These are phyloP conservation scores for Alexandromys fortis DNA, from an alignment of 2,113 vertebrate species.

Conservation along the genomic window DNA sequence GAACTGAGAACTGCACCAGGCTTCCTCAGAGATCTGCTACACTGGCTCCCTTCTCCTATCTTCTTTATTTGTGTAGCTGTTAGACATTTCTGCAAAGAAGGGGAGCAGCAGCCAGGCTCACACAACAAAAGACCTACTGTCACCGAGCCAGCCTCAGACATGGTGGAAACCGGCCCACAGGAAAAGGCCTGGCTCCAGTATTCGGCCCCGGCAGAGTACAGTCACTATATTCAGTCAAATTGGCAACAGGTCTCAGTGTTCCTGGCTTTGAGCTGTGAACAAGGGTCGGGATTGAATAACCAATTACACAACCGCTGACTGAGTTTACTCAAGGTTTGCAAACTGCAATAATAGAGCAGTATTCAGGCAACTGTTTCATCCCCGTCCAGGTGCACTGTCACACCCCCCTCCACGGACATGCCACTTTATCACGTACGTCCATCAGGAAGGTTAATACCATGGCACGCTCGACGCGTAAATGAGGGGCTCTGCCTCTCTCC, in stretches of 20 bases:
- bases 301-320: constrained; percentile 95
- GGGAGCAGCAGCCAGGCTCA: constrained; percentile 89
- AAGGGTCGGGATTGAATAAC: constrained; percentile 96
- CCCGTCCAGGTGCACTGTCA: constrained; percentile 90
- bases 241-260: constrained; percentile 93
- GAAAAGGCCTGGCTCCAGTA: constrained; percentile 97
- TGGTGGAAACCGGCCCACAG: constrained; percentile 97
- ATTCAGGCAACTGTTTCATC: constrained; percentile 91
- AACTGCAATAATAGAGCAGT: constrained; percentile 94
- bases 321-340: constrained; percentile 96
- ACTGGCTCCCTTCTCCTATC: constrained; percentile 94
- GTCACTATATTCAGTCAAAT: constrained; percentile 96
- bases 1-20: constrained; percentile 87
- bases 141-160: constrained; percentile 96
- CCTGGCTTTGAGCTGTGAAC: constrained; percentile 91
- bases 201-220: constrained; percentile 91
- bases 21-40: constrained; percentile 88
- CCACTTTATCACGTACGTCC: constrained; percentile 89
- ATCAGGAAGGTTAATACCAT: constrained; percentile 89
- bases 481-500: constrained; percentile 78
- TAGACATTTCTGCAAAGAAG: constrained; percentile 88
- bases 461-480: constrained; percentile 87
- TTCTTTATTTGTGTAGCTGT: constrained; percentile 96
- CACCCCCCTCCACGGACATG: constrained; percentile 89
- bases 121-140: constrained; percentile 99